These are phyloP conservation scores for Xiphophorus couchianus DNA, from an alignment of 2,113 vertebrate species.

Conservation along the genomic window DNA sequence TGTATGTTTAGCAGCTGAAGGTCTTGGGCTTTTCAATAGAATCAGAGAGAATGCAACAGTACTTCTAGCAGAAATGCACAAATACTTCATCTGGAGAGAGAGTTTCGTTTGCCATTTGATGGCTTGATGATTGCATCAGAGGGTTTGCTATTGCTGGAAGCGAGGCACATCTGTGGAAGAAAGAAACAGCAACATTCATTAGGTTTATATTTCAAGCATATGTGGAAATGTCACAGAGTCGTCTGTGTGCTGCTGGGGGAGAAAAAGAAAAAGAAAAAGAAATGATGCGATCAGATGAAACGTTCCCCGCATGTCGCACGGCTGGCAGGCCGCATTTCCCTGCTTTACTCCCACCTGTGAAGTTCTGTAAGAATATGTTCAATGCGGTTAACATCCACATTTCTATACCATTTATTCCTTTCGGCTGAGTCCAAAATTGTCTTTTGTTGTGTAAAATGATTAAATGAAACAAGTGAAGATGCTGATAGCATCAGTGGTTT, in stretches of 20 bases:
- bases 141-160: slow-evolving; percentile 10
- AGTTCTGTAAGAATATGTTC: slow-evolving; percentile 10
- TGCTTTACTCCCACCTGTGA: not conserved
- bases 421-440: not conserved
- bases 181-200: slow-evolving; percentile 20
- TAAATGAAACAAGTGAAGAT: slow-evolving; percentile 54
- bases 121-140: slow-evolving; percentile 34
- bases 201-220: slow-evolving; percentile 15
- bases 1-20: not conserved
- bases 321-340: slow-evolving; percentile 2
- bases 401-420: not conserved
- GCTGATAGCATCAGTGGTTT: slow-evolving; percentile 50
- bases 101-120: not conserved
- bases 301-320: not conserved
- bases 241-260: not conserved
- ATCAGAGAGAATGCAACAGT: not conserved
- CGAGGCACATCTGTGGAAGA: slow-evolving; percentile 13
- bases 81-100: not conserved
- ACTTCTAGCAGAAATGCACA: not conserved
- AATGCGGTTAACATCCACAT: slow-evolving; percentile 15
- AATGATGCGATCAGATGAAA: slow-evolving; percentile 30
- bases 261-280: not conserved
- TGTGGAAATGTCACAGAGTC: slow-evolving; percentile 32
- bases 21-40: not conserved
- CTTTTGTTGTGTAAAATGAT: slow-evolving; percentile 58